Conservation (phyloP, 2,888 invertebrate genomes). For the Nephrotoma flavescens region DNA sequence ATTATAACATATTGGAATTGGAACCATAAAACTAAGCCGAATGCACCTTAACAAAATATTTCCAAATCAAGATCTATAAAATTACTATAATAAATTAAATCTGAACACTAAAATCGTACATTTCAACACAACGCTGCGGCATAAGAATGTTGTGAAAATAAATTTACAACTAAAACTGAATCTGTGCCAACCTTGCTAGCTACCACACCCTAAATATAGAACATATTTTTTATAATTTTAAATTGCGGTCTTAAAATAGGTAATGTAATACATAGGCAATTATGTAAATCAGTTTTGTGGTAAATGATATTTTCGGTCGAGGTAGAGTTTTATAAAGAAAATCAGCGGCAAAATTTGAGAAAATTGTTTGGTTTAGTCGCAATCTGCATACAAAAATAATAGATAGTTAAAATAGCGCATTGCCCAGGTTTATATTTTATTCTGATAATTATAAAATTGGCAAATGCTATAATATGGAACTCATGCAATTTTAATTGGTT, state of each 20-base stretch:
- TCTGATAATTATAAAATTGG: no score
- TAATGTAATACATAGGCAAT: background rate
- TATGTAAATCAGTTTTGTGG: background rate
- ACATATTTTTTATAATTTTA: background rate
- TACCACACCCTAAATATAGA: background rate
- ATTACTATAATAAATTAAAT: background rate
- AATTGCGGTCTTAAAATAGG: background rate
- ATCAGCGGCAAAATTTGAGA: no score
- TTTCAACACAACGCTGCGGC: background rate
- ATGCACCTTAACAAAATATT: background rate
- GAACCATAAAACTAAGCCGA: background rate
- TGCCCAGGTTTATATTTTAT: no score
- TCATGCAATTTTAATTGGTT: no score
- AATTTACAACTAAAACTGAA: background rate
- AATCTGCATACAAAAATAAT: no score
- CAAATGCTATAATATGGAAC: no score
- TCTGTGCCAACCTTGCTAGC: background rate
- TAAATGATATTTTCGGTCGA: background rate
- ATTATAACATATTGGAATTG: background rate
- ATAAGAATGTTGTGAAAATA: background rate
- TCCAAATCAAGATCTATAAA: background rate
- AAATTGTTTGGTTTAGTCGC: no score
- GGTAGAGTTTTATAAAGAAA: no score
- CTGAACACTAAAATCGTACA: background rate
- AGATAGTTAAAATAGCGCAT: no score